Base-by-base conservation (phyloP, 2,888 invertebrate genomes). In the Trachelus iudaicus region DNA sequence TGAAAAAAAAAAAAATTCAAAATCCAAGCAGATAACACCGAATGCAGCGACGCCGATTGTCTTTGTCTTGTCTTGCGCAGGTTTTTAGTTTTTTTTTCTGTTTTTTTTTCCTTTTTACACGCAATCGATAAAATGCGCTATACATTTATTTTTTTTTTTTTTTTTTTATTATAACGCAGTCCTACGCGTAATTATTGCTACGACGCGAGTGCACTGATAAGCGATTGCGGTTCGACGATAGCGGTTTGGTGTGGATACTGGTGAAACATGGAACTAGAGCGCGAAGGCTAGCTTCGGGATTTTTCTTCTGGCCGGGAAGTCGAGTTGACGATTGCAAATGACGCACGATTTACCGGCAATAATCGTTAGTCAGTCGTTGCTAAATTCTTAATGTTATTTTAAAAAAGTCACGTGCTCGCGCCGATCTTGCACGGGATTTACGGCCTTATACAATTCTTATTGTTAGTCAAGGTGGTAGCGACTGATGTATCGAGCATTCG, bases 141-240 rank as follows among this genome's bases (percentile, higher is more conserved):
- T 76, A 73, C 73, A 78, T 31, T 78, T 78, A 76, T 40, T 23
- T 6, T 15, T 15, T 37, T 23, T 23, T 23, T 78, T 78, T 78
- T 40, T 23, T 6, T 15, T 15, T 37, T 23, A 40, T 23, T 34
- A 35, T 12, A 12, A 73, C 69, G 34, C 73, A 76, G 78, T 35
- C 73, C 15, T 73, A 78, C 35, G 69, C 37, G 56, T 76, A 68
- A 78, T 73, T 73, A 76, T 78, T 76, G 78, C 68, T 76, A 76
- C 68, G 76, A 78, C 73, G 76, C 35, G 73, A 78, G 75, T 78
- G 69, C 69, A 75, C 75, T 76, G 73, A 71, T 78, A 76, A 71
- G 71, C 30, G 23, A 73, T 75, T 76, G 76, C 73, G 78, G 75
- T 56, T 78, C 73, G 73, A 73, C 23, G 56, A 56, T 23, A 56